A percentile compares a stretch with the other conserved stretches of the same genome.
Conservation (phyloP, 2,113 vertebrate species). For the Stigmatopora nigra region DNA sequence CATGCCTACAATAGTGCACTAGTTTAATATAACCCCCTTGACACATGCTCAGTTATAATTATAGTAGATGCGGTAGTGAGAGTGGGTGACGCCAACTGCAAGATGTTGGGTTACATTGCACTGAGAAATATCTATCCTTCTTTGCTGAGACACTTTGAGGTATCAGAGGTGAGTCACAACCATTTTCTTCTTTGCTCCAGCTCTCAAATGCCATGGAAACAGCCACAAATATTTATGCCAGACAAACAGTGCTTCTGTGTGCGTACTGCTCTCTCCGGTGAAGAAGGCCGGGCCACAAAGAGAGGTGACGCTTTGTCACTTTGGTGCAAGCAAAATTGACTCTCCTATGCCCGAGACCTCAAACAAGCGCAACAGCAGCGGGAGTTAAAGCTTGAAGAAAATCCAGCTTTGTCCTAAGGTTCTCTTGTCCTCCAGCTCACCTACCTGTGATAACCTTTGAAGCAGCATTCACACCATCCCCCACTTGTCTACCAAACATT, state of each 20-base stretch:
- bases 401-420: slow-evolving; percentile 64
- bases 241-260: slow-evolving; percentile 62
- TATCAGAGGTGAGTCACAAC: slow-evolving; percentile 62
- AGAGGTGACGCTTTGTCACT: slow-evolving; percentile 65
- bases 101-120: slow-evolving; percentile 46
- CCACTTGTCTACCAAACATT: slow-evolving; percentile 20
- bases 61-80: slow-evolving; percentile 7
- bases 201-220: slow-evolving; percentile 76
- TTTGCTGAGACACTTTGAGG: slow-evolving; percentile 63
- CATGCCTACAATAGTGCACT: no score
- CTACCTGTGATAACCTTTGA: slow-evolving; percentile 67
- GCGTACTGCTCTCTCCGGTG: slow-evolving; percentile 56
- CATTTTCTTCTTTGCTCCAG: slow-evolving; percentile 46
- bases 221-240: slow-evolving; percentile 74
- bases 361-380: slow-evolving; percentile 65
- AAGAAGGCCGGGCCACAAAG: slow-evolving; percentile 65
- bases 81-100: slow-evolving; percentile 18
- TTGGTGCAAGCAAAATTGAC: slow-evolving; percentile 63
- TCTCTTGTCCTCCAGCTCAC: slow-evolving; percentile 59
- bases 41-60: slow-evolving; percentile 25
- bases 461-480: slow-evolving; percentile 28
- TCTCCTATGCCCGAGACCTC: slow-evolving; percentile 63
- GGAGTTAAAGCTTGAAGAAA: slow-evolving; percentile 56
- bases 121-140: slow-evolving; percentile 67
- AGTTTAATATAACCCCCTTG: slow-evolving; percentile 2